A percentile compares a stretch with the other conserved stretches of the same genome.
Conservation (phyloP, 2,113 vertebrate species). For the Gracilinanus agilis region DNA sequence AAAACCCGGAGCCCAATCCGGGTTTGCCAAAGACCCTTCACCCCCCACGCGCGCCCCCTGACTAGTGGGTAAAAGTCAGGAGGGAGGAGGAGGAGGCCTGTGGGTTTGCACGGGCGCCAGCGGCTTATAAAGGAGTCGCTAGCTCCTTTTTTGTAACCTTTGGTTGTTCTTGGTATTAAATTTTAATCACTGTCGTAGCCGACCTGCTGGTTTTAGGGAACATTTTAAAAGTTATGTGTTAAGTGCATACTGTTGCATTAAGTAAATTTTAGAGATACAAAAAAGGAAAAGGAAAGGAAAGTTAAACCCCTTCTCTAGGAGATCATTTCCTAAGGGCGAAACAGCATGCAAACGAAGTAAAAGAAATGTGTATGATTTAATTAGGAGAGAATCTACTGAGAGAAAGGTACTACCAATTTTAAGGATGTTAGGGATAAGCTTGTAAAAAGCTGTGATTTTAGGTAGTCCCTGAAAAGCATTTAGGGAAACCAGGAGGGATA, state of each 20-base stretch:
- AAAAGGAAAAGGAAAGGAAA: neutral
- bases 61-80: too few relatives aligned
- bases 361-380: neutral
- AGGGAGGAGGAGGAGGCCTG: too few relatives aligned
- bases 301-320: neutral
- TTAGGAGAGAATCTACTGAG: neutral
- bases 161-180: too few relatives aligned
- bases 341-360: neutral
- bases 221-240: neutral
- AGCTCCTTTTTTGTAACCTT: too few relatives aligned
- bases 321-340: too few relatives aligned
- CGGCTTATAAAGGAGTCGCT: neutral
- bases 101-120: neutral
- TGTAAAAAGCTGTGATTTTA: neutral
- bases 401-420: neutral
- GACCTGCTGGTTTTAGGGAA: neutral
- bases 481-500: neutral
- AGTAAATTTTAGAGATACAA: neutral
- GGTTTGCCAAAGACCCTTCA: fast-evolving
- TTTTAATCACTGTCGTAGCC: neutral
- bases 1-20: neutral
- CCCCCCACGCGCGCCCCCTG: fast-evolving
- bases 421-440: neutral
- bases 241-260: neutral
- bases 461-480: neutral